phyloP scores from a whole-genome alignment of 2,797 vertebrate species.

The Fundulus diaphanus region DNA sequence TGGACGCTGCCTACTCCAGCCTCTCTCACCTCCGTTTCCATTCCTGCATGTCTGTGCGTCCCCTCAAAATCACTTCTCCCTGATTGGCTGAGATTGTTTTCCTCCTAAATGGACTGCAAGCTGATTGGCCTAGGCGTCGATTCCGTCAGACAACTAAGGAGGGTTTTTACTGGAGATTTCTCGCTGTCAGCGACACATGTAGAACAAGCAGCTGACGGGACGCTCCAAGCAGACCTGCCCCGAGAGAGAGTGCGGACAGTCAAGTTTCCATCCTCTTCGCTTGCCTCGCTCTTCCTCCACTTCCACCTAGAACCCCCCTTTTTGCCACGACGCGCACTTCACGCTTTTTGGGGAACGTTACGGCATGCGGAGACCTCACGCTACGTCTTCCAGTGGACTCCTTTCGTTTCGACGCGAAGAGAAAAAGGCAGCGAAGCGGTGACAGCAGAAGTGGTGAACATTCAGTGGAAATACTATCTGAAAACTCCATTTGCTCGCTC shows the following conservation, averaged over 20 bases:
- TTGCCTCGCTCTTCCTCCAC: conserved; percentile 11
- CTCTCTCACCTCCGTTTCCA: conserved; percentile 67
- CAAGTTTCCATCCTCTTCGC: conserved; percentile 22
- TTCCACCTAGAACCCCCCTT: neutral
- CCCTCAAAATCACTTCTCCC: conserved; percentile 50
- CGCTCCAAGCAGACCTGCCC: conserved; percentile 46
- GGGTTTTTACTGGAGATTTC: conserved; percentile 86
- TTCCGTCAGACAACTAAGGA: conserved; percentile 85
- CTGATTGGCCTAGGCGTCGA: conserved; percentile 83
- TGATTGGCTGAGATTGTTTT: conserved; percentile 91
- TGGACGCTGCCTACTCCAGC: neutral
- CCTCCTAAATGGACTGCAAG: conserved; percentile 83
- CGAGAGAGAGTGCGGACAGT: conserved; percentile 33
- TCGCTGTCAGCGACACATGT: conserved; percentile 97
- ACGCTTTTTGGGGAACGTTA: conserved; percentile 37
- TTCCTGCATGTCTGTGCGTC: conserved; percentile 59
- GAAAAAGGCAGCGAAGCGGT: conserved; percentile 37
- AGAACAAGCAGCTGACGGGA: conserved; percentile 79
- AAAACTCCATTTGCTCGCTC: conserved; percentile 80
- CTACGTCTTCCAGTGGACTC: conserved; percentile 67
- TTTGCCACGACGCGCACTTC: conserved; percentile 26
- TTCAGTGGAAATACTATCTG: conserved; percentile 86
- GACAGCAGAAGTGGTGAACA: conserved; percentile 54
- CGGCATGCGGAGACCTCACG: conserved; percentile 46
- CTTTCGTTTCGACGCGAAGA: conserved; percentile 45